These are phyloP conservation scores for Theodoxus fluviatilis DNA, from an alignment of 2,888 invertebrate genomes.

Conservation along the genomic window DNA sequence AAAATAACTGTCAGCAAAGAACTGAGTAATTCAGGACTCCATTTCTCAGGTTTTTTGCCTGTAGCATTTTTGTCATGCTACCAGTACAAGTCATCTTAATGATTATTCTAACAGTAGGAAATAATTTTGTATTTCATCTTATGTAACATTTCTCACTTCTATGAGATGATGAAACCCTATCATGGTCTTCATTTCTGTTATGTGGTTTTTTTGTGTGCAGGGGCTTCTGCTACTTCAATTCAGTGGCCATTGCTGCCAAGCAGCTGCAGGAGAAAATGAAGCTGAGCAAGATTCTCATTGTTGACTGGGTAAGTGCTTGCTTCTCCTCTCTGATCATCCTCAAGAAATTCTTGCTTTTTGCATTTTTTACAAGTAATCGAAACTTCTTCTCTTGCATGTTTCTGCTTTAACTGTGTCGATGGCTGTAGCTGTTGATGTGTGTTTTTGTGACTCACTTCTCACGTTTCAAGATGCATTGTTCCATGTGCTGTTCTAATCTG, in stretches of 20 bases:
- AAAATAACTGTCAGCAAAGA: too few relatives aligned
- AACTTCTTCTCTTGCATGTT: background rate
- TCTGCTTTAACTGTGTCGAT: background rate
- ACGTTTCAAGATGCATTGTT: background rate
- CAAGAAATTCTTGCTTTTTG: background rate
- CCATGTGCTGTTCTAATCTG: background rate
- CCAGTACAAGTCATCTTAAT: too few relatives aligned
- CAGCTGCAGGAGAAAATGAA: constrained; percentile 84
- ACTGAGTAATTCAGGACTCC: too few relatives aligned
- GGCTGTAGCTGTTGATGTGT: background rate
- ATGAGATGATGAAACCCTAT: too few relatives aligned
- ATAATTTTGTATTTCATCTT: too few relatives aligned
- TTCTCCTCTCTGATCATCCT: background rate
- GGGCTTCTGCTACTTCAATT: constrained; percentile 99
- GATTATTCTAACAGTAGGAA: too few relatives aligned
- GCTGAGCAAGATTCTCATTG: constrained; percentile 87
- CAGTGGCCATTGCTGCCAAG: constrained; percentile 92
- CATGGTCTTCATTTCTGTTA: too few relatives aligned
- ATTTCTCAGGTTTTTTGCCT: too few relatives aligned
- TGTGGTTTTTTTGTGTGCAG: constrained; percentile 47
- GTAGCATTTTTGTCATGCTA: too few relatives aligned
- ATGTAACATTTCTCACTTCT: too few relatives aligned
- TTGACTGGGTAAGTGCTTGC: constrained; percentile 83
- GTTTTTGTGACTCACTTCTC: background rate
- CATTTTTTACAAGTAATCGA: background rate